Base-by-base conservation (phyloP, 2,888 invertebrate species). In the Bhutanitis thaidina region DNA sequence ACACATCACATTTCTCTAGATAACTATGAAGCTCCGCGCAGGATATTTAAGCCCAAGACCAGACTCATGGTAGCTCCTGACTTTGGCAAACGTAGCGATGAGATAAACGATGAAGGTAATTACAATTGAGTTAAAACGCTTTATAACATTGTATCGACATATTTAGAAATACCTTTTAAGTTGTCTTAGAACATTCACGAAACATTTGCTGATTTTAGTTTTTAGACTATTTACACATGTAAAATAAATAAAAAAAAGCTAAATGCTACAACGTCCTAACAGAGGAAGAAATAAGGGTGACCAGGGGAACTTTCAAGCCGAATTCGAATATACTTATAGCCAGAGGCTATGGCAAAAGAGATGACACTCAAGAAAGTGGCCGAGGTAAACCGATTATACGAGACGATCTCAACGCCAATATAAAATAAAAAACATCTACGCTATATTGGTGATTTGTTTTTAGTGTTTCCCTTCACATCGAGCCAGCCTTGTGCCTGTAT, bases 221-320 rank as follows among this genome's bases (percentile, higher is more conserved):
- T 27, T 1, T 27, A 27, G 20, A 27, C 7, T 27, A 27, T 27
- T 27, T 27, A 27, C 2, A 20, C 5, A 20, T 20, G 5, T 20
- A 3, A 20, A 20, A 20, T 20, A 20, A 20, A 4, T 4, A 27
- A 27, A 27, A 27, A 27, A 27, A 8, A 27, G 27, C 7, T 27
- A 27, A 27, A 27, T 8, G 1, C 8, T 8, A 8, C 8, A 27
- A 34, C 65, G 58, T 77, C 75, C 67, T 61, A 64, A 71, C 85
- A 88, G 87, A 84, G 62, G 80, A 78, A 59, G 80, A 81, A 71
- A 75, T 84, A 59, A 86, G 83, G 71, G 79, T 79, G 64, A 77
- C 77, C 61, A 73, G 84, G 60, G 77, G 78, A 53, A 62, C 74
- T 32, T 86, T 87, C 76, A 80, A 72, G 62, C 85, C 86, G 7